Evolutionary conservation across 2,113 vertebrate genomes (phyloP), one percentile per base, ranked within the genome.

Genomic region (Pungitius pungitius): DNA sequence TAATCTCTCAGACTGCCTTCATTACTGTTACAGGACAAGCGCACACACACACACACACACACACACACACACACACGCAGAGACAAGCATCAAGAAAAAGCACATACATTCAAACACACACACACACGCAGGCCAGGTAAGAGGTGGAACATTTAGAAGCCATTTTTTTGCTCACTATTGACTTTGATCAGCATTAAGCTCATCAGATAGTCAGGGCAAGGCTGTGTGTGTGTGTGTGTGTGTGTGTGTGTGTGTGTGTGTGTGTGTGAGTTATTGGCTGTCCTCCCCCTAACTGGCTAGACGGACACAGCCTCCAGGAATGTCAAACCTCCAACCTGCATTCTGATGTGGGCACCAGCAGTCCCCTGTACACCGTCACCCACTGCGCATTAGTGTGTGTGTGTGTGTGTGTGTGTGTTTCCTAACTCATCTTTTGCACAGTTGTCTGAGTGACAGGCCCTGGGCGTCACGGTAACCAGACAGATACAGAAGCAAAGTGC

Each of bases 311-410:
- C 91, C 91, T 92, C 85, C 90, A 92, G 91, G 91, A 92, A 92
- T 92, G 91, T 92, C 91, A 92, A 91, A 92, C 82, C 91, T 92
- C 91, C 91, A 92, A 89, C 91, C 89, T 91, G 91, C 89, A 92
- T 92, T 91, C 88, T 91, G 91, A 92, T 92, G 89, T 90, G 87
- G 85, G 78, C 88, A 82, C 90, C 90, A 76, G 89, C 90, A 77
- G 90, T 89, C 83, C 65, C 81, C 80, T 78, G 68, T 73, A 90
- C 83, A 82, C 74, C 49, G 54, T 81, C 52, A 33, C 77, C 85
- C 69, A 70, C 77, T 26, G 49, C 3, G 70, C 43, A 39, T 71
- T 73, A 59, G 64, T 42, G 52, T 70, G 62, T 77, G 63, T 67
- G 33, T 80, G 61, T 75, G 62, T 69, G 60, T 73, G 56, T 68